Conservation (phyloP, 2,797 vertebrate genomes). For the Moxostoma hubbsi region DNA sequence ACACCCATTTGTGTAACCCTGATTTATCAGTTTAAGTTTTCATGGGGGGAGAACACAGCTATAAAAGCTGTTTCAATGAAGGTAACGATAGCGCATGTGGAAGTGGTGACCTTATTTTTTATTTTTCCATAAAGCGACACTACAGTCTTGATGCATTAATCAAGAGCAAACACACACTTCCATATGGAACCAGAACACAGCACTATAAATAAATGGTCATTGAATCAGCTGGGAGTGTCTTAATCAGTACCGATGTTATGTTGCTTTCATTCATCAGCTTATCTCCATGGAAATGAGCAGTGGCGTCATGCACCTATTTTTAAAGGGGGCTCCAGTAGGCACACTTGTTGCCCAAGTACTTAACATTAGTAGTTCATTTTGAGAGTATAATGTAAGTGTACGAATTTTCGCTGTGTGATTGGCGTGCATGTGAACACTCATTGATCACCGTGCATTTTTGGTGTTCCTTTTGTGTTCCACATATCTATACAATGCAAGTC, state of each 20-base stretch:
- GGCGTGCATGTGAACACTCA: too few relatives aligned
- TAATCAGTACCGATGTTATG: background rate
- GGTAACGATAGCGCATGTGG: slow-evolving; percentile 21
- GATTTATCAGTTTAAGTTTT: slow-evolving; percentile 4
- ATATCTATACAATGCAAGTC: too few relatives aligned
- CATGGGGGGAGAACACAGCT: background rate
- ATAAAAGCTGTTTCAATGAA: slow-evolving; percentile 20
- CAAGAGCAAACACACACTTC: slow-evolving; percentile 1
- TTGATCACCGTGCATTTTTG: too few relatives aligned
- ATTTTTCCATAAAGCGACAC: background rate
- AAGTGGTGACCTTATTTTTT: slow-evolving; percentile 15
- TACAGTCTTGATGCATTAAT: slow-evolving; percentile 7
- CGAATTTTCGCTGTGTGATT: too few relatives aligned
- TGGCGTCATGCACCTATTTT: too few relatives aligned
- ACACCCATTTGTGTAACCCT: slow-evolving; percentile 10
- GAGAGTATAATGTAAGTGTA: too few relatives aligned
- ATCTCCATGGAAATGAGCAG: background rate
- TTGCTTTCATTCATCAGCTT: background rate
- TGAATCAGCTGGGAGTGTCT: slow-evolving; percentile 26
- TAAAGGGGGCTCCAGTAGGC: too few relatives aligned
- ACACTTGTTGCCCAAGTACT: too few relatives aligned
- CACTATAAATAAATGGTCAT: slow-evolving; percentile 34
- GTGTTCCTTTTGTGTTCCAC: too few relatives aligned
- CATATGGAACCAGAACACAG: background rate
- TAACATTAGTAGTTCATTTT: too few relatives aligned